A percentile compares a stretch with the other conserved stretches of the same genome.
phyloP scores from a whole-genome alignment of 2,888 invertebrate species.

The Platynereis dumerilii region DNA sequence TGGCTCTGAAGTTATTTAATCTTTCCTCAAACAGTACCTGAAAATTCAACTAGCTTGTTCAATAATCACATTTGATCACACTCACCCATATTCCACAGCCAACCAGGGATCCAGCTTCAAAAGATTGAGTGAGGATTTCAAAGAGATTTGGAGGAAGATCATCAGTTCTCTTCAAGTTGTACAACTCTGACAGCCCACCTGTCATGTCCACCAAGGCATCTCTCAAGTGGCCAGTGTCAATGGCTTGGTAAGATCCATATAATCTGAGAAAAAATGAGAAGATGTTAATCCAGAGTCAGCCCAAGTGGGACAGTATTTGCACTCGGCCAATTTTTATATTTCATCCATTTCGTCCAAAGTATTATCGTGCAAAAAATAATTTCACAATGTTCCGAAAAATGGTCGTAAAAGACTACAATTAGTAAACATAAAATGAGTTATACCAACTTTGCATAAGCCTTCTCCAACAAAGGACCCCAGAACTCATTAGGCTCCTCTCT shows the following conservation, averaged over 20 bases:
- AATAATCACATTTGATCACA: no score
- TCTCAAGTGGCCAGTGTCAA: slow-evolving; percentile 25
- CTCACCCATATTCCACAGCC: slow-evolving; percentile 27
- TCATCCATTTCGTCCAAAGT: no score
- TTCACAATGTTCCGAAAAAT: no score
- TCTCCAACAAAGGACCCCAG: slow-evolving; percentile 77
- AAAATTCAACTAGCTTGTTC: no score
- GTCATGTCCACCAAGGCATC: slow-evolving; percentile 37
- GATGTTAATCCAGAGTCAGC: not conserved
- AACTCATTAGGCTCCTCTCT: slow-evolving; percentile 70
- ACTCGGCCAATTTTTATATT: not conserved
- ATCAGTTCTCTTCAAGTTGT: slow-evolving; percentile 26
- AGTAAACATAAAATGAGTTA: no score
- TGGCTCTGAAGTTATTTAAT: no score
- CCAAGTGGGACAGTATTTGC: not conserved
- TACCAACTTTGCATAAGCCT: slow-evolving; percentile 46
- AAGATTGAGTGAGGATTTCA: slow-evolving; percentile 27
- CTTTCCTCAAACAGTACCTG: no score
- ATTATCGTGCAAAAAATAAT: no score
- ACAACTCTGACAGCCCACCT: slow-evolving; percentile 35
- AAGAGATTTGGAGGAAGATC: slow-evolving; percentile 30
- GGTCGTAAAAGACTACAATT: no score
- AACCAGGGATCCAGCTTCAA: slow-evolving; percentile 27
- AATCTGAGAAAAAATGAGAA: slow-evolving; percentile 23
- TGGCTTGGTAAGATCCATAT: slow-evolving; percentile 30